Evolutionary conservation across 2,888 invertebrate species (phyloP).

Genomic region (Apotomis turbidana): DNA sequence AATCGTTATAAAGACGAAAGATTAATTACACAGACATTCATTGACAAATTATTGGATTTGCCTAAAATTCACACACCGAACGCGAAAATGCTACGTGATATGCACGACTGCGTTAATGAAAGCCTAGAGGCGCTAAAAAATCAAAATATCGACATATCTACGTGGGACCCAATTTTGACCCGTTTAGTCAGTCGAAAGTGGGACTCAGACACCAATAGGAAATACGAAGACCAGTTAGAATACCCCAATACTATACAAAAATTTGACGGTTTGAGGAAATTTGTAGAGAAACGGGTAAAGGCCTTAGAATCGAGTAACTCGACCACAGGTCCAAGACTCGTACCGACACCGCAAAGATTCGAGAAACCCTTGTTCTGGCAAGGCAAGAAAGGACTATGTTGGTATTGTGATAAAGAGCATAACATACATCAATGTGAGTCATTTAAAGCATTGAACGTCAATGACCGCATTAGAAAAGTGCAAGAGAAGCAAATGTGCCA

Average conservation of each 20-base stretch:
- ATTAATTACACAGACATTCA: conserved; percentile 12
- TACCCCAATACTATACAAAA: conserved; percentile 8
- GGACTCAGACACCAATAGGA: conserved; percentile 3
- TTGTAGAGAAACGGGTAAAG: conserved; percentile 16
- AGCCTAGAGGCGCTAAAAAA: conserved; percentile 9
- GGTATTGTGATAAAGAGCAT: conserved; percentile 20
- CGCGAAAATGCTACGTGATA: conserved; percentile 5
- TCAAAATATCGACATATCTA: conserved; percentile 5
- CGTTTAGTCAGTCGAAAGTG: conserved; percentile 11
- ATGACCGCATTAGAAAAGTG: conserved; percentile 8
- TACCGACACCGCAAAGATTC: not conserved
- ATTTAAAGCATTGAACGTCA: conserved; percentile 1
- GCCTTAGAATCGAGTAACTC: conserved; percentile 7
- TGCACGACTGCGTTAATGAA: conserved; percentile 6
- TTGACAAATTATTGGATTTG: conserved; percentile 8
- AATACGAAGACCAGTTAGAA: conserved; percentile 9
- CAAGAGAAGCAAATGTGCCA: conserved; percentile 14
- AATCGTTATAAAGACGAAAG: conserved; percentile 6
- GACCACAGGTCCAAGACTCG: not conserved
- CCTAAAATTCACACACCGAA: conserved; percentile 10
- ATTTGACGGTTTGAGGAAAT: conserved; percentile 2
- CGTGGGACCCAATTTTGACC: conserved; percentile 8
- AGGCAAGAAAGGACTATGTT: not conserved
- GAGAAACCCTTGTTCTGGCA: too few relatives aligned
- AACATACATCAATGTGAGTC: conserved; percentile 18